These are phyloP conservation scores for Oryzias woworae DNA, from an alignment of 2,113 vertebrate genomes.

Conservation along the genomic window DNA sequence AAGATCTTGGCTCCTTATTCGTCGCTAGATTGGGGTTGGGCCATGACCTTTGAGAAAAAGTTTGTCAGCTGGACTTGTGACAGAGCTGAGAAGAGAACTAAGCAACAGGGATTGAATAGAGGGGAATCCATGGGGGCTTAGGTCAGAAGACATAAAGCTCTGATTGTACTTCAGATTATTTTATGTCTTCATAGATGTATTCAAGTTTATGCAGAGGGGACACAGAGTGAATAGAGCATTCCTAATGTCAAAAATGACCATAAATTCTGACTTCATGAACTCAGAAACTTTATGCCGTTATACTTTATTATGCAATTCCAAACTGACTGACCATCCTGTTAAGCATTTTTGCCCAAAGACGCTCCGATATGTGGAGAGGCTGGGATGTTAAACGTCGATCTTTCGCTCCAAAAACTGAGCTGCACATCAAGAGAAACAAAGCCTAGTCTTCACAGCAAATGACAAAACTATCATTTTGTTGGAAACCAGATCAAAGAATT, in stretches of 20 bases:
- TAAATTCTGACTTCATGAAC: too few species aligned
- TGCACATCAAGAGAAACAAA: neutral
- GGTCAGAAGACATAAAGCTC: conserved; percentile 42
- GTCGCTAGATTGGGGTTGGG: conserved; percentile 74
- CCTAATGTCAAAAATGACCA: too few species aligned
- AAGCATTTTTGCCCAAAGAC: neutral
- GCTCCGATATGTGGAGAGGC: neutral
- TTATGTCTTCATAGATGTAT: conserved; percentile 28
- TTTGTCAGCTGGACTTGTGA: conserved; percentile 72
- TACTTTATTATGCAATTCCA: too few species aligned
- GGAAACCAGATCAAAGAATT: conserved; percentile 9
- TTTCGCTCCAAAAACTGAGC: neutral
- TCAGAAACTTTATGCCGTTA: too few species aligned
- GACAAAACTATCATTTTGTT: conserved; percentile 29
- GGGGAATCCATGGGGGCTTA: conserved; percentile 47
- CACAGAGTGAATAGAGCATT: neutral
- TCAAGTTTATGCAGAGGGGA: conserved; percentile 22
- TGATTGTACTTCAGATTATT: conserved; percentile 47
- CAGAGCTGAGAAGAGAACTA: conserved; percentile 61
- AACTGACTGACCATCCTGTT: neutral
- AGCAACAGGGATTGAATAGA: conserved; percentile 59
- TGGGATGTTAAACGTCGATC: neutral
- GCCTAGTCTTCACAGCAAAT: conserved; percentile 5
- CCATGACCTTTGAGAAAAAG: conserved; percentile 72
- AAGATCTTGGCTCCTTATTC: conserved; percentile 79